Conservation (phyloP, 2,888 invertebrate species). For the Neoascia interrupta region DNA sequence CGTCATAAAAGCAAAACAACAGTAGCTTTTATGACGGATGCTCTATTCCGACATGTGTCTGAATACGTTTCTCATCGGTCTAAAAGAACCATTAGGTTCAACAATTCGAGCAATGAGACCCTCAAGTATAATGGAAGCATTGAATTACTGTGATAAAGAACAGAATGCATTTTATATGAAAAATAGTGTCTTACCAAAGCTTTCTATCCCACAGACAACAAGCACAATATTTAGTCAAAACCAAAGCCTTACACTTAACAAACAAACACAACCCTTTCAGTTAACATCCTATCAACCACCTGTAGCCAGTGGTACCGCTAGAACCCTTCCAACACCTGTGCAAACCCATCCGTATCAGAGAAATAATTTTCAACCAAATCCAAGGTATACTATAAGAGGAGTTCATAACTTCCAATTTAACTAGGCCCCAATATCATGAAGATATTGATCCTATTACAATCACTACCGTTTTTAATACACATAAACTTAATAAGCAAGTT, state of each 20-base stretch:
- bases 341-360: not conserved
- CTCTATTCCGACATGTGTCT: slow-evolving; percentile 18
- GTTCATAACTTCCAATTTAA: slow-evolving; percentile 1
- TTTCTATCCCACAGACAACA: slow-evolving; percentile 3
- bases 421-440: slow-evolving; percentile 6
- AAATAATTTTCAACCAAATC: slow-evolving; percentile 3
- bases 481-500: slow-evolving; percentile 16
- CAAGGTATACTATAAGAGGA: slow-evolving; percentile 1
- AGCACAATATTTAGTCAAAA: not conserved
- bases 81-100: slow-evolving; percentile 23
- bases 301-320: not conserved
- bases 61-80: slow-evolving; percentile 1
- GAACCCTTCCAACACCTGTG: slow-evolving; percentile 1
- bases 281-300: not conserved
- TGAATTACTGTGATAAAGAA: slow-evolving; percentile 12
- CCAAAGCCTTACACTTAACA: not conserved
- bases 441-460: slow-evolving; percentile 1
- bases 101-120: slow-evolving; percentile 23
- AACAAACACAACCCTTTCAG: not conserved
- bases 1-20: slow-evolving; percentile 1
- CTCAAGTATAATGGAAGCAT: slow-evolving; percentile 9
- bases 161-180: slow-evolving; percentile 19
- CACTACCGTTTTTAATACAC: slow-evolving; percentile 17
- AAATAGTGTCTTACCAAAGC: not conserved
- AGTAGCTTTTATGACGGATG: too few species aligned